Base-by-base conservation (phyloP, 2,888 invertebrate genomes). In the Drosophila planitibia region DNA sequence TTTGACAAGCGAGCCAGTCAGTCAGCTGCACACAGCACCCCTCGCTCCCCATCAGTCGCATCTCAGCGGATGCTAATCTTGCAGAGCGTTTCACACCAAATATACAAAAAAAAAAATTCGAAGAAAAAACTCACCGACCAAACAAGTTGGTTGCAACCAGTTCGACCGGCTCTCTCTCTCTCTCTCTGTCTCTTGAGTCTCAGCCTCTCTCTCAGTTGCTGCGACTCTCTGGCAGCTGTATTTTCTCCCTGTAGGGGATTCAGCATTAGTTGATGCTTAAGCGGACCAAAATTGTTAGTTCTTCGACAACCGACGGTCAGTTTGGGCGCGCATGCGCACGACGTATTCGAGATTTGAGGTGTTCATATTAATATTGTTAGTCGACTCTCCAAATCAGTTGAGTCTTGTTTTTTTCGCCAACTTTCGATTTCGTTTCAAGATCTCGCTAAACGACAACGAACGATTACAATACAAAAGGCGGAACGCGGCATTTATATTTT, bases 291-390 rank as follows among this genome's bases (percentile, higher is more conserved):
- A 80, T 77, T 78, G 76, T 93, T 91, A 93, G 93, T 93, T 92
- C 92, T 92, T 92, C 92, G 82, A 85, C 87, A 91, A 83, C 80
- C 85, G 85, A 85, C 93, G 92, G 93, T 93, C 92, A 92, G 90
- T 92, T 92, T 91, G 92, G 91, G 91, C 93, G 91, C 92, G 93
- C 92, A 91, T 91, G 92, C 92, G 91, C 91, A 89, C 78, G 68
- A 72, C 65, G 66, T 78, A 59, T 77, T 44, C 25, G 52, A 33
- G 70, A 55, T 63, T 63, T 71, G 39, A 25, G 37, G 35, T 57
- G 35, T 32, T 62, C n/a, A 59, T 19, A 59, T 14, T 12, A 22
- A n/a, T 19, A 63, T 57, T 57, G 57, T 62, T 62, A 32, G 57
- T 33, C 55, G 51, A 32, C 67, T 68, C 49, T 57, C 59, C 58